phyloP scores from a whole-genome alignment of 2,888 invertebrate genomes.

The Amiota minor region DNA sequence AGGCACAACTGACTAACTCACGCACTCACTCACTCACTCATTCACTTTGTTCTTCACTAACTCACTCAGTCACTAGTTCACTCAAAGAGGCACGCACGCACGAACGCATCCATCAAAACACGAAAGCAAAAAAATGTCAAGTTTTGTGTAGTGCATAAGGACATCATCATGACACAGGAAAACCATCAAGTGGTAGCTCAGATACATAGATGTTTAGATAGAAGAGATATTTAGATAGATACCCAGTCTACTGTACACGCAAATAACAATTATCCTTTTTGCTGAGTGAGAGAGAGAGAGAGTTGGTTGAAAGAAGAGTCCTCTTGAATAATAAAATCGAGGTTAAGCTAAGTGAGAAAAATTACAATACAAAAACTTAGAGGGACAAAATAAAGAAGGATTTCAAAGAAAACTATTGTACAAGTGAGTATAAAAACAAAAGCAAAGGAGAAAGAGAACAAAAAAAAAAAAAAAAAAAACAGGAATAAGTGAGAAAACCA shows the following conservation, averaged over 20 bases:
- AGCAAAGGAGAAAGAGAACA: neutral
- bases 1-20: neutral
- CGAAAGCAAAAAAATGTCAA: conserved; percentile 31
- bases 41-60: neutral
- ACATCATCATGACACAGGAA: neutral
- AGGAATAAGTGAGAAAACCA: conserved; percentile 15
- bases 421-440: neutral
- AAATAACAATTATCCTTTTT: no score
- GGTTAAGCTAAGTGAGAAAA: conserved; percentile 11
- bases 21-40: conserved; percentile 8
- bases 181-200: neutral
- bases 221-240: no score
- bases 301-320: neutral
- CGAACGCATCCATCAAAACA: conserved; percentile 13
- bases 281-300: no score
- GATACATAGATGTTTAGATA: no score
- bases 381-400: neutral
- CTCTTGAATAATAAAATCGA: neutral
- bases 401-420: neutral
- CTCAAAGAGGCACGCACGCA: conserved; percentile 22
- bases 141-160: neutral
- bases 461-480: conserved; percentile 6
- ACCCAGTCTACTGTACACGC: no score
- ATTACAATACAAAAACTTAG: conserved; percentile 19
- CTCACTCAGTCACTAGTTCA: neutral